These are phyloP conservation scores for Stegastes partitus DNA, from an alignment of 2,113 vertebrate genomes.

Conservation along the genomic window DNA sequence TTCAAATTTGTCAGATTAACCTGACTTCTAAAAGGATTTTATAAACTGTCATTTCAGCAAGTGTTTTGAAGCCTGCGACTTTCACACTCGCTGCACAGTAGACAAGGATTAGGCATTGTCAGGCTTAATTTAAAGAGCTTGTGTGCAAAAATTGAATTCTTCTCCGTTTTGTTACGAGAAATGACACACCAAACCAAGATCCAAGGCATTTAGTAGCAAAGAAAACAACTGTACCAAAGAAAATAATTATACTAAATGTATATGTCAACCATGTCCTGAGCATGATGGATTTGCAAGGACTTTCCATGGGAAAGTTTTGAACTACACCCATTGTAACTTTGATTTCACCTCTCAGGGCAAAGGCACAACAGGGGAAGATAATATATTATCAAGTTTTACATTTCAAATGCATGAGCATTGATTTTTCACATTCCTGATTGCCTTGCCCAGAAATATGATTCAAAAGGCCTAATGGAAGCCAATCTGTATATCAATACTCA, in stretches of 20 bases:
- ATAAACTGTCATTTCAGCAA: constrained; percentile 21
- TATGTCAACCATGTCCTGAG: constrained; percentile 1
- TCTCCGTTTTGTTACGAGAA: constrained; percentile 9
- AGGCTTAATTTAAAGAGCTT: constrained; percentile 30
- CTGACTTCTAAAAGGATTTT: constrained; percentile 18
- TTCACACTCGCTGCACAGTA: constrained; percentile 13
- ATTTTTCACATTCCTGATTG: constrained; percentile 68
- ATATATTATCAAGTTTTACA: constrained; percentile 72
- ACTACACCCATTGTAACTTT: constrained; percentile 52
- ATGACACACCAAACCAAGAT: constrained; percentile 13
- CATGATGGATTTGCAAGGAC: constrained; percentile 34
- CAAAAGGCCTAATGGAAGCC: constrained; percentile 66
- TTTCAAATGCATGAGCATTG: constrained; percentile 77
- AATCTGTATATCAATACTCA: constrained; percentile 76
- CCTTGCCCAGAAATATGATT: constrained; percentile 67
- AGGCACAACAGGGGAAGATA: constrained; percentile 48
- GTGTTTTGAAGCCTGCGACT: constrained; percentile 27
- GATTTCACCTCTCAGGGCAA: constrained; percentile 51
- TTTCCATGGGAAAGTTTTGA: constrained; percentile 45
- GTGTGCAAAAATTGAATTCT: neutral
- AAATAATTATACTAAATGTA: constrained; percentile 15
- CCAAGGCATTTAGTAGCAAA: neutral
- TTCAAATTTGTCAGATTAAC: constrained; percentile 4
- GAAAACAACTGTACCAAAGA: neutral
- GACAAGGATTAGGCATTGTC: constrained; percentile 26